phyloP scores from a whole-genome alignment of 1,140 invertebrate species.

The Cheumatopsyche charites region DNA sequence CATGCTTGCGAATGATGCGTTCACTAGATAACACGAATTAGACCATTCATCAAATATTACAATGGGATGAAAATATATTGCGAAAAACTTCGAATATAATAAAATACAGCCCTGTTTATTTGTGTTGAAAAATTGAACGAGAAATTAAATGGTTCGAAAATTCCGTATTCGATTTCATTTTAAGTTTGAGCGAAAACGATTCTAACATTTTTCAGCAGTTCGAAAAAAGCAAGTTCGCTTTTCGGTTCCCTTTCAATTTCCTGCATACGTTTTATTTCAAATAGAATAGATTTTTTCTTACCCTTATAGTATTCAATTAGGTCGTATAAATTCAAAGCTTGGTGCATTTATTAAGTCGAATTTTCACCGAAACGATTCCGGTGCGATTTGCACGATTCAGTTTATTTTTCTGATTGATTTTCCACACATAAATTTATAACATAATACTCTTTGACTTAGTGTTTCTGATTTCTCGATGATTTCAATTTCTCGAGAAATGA shows the following conservation, averaged over 20 bases:
- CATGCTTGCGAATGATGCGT: not conserved
- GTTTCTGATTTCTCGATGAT: too few relatives aligned
- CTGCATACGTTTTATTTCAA: constrained; percentile 7
- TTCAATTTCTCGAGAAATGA: too few relatives aligned
- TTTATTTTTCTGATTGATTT: too few relatives aligned
- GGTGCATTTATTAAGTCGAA: constrained; percentile 11
- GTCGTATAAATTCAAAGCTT: constrained; percentile 21
- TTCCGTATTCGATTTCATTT: too few relatives aligned
- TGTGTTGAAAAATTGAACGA: too few relatives aligned
- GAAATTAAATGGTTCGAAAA: too few relatives aligned
- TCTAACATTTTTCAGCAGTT: not conserved
- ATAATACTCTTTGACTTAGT: too few relatives aligned
- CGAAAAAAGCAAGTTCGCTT: not conserved
- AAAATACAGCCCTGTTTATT: too few relatives aligned
- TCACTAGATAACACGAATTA: not conserved
- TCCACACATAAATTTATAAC: too few relatives aligned
- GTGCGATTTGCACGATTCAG: too few relatives aligned
- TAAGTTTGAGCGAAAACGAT: not conserved
- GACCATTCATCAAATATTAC: not conserved
- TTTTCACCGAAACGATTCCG: not conserved
- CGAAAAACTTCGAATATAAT: too few relatives aligned
- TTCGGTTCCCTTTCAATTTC: constrained; percentile 2
- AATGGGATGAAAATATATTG: too few relatives aligned
- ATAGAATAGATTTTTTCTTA: constrained; percentile 8
- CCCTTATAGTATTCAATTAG: constrained; percentile 7